Percentiles rank a stretch among this genome's conserved stretches.
These are phyloP conservation scores for Papilio polyxenes DNA, from an alignment of 1,140 invertebrate genomes.

Conservation along the genomic window DNA sequence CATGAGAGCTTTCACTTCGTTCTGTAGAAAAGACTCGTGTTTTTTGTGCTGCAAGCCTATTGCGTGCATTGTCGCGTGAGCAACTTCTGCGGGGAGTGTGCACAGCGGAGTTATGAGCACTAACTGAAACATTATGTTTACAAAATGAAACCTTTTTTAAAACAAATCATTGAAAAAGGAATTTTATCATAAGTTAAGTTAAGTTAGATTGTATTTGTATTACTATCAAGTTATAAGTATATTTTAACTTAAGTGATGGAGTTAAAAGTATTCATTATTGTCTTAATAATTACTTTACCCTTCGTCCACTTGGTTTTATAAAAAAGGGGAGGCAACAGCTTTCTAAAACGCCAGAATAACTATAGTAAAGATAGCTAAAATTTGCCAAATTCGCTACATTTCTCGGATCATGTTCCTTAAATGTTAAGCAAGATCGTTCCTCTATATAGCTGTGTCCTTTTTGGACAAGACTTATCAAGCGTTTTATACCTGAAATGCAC, in stretches of 20 bases:
- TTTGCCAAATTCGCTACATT: slow-evolving; percentile 43
- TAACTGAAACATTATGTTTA: slow-evolving; percentile 45
- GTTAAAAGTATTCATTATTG: neutral
- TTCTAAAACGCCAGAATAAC: slow-evolving; percentile 63
- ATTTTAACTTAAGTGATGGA: too few relatives aligned
- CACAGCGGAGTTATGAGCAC: slow-evolving; percentile 64
- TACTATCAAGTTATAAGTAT: too few relatives aligned
- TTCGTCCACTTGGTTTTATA: slow-evolving; percentile 44
- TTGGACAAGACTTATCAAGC: slow-evolving; percentile 55
- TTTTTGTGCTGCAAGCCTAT: slow-evolving; percentile 54
- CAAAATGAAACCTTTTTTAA: neutral
- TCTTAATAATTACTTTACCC: slow-evolving; percentile 45
- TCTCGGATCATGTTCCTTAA: slow-evolving; percentile 55
- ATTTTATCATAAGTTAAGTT: too few relatives aligned
- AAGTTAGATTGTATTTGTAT: too few relatives aligned
- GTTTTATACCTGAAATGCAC: slow-evolving; percentile 53
- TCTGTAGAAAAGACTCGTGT: slow-evolving; percentile 42
- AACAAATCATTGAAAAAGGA: neutral
- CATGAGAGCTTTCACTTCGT: slow-evolving; percentile 40
- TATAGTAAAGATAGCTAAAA: slow-evolving; percentile 60
- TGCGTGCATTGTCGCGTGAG: slow-evolving; percentile 57
- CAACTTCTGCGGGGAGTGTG: slow-evolving; percentile 55
- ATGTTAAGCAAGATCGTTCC: slow-evolving; percentile 56
- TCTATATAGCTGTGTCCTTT: slow-evolving; percentile 57
- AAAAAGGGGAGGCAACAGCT: slow-evolving; percentile 57